Percentiles rank a stretch among this genome's conserved stretches.
Evolutionary conservation across 2,113 vertebrate genomes (phyloP).

Genomic region (Peromyscus maniculatus): DNA sequence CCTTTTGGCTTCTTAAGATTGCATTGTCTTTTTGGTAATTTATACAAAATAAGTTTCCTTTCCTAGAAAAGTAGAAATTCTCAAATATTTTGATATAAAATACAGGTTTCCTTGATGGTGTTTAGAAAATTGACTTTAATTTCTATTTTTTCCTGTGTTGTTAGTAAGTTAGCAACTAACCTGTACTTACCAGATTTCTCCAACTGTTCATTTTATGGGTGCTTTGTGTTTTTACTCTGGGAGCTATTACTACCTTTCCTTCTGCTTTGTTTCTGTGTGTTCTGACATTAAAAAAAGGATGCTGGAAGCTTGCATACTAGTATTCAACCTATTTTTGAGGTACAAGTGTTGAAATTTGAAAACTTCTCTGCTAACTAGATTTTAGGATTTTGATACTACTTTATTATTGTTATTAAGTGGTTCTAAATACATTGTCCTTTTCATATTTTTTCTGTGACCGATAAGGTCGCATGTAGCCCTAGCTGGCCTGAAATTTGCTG

Average conservation of each 20-base stretch:
- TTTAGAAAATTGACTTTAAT: slow-evolving; percentile 39
- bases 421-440: slow-evolving; percentile 58
- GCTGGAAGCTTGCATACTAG: neutral
- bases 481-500: neutral
- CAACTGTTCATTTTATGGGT: slow-evolving; percentile 58
- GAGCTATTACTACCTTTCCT: neutral
- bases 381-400: slow-evolving; percentile 27
- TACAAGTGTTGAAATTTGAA: neutral
- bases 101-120: neutral
- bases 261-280: slow-evolving; percentile 56
- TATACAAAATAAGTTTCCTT: slow-evolving; percentile 42
- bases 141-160: slow-evolving; percentile 41
- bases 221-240: slow-evolving; percentile 11
- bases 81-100: slow-evolving; percentile 47
- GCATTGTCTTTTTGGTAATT: neutral
- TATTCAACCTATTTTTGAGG: neutral
- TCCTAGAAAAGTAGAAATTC: slow-evolving; percentile 36
- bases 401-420: slow-evolving; percentile 52
- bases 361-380: slow-evolving; percentile 17
- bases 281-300: slow-evolving; percentile 56
- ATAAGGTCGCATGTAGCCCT: neutral
- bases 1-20: neutral
- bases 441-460: neutral
- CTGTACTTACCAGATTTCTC: slow-evolving; percentile 39
- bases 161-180: slow-evolving; percentile 9